phyloP scores from a whole-genome alignment of 2,888 invertebrate genomes.

The Hymenopus coronatus region DNA sequence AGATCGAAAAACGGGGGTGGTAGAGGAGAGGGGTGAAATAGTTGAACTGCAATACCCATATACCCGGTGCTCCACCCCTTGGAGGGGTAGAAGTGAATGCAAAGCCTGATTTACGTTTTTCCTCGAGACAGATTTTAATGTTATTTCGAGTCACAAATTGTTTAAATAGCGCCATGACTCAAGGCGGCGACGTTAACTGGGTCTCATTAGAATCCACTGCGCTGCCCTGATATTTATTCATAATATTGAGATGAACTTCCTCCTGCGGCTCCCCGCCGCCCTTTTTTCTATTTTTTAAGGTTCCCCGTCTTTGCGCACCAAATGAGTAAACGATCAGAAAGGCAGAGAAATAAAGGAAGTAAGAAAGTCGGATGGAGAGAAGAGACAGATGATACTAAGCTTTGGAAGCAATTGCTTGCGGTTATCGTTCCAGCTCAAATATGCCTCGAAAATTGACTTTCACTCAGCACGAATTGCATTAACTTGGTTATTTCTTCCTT shows the following conservation, averaged over 20 bases:
- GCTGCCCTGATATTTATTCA: conserved; percentile 51
- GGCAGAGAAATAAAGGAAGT: neutral
- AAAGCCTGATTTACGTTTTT: conserved; percentile 53
- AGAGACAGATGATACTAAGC: conserved; percentile 7
- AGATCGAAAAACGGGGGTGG: neutral
- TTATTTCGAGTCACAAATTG: conserved; percentile 55
- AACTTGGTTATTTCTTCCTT: conserved; percentile 23
- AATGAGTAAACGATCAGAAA: conserved; percentile 30
- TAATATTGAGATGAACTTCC: conserved; percentile 50
- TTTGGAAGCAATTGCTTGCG: conserved; percentile 28
- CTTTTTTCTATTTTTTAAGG: neutral
- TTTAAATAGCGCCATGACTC: conserved; percentile 55
- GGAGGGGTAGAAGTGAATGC: conserved; percentile 40
- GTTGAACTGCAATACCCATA: conserved; percentile 12
- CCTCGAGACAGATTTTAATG: conserved; percentile 52
- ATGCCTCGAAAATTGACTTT: conserved; percentile 29
- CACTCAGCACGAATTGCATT: conserved; percentile 35
- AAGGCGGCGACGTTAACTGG: conserved; percentile 51
- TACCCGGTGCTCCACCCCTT: neutral
- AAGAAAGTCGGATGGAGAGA: conserved; percentile 16
- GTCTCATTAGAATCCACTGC: conserved; percentile 48
- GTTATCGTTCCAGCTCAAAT: conserved; percentile 28
- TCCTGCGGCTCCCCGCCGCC: neutral
- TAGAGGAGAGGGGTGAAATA: neutral
- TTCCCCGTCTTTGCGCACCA: neutral